Base-by-base conservation (phyloP, 2,113 vertebrate species). In the Cyanoliseus patagonus region DNA sequence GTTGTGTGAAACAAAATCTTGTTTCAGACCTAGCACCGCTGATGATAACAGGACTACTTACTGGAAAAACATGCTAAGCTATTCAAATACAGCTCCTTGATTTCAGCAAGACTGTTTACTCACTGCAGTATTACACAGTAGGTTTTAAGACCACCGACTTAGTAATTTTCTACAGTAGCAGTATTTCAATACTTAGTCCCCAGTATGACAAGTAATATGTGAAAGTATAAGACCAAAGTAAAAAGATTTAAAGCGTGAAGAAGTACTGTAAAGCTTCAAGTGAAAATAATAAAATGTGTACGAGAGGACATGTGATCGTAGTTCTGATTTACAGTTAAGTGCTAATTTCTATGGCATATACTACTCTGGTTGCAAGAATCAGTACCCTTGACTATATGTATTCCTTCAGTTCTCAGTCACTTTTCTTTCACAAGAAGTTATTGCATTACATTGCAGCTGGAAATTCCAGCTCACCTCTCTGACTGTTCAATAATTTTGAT, bases 101-200 rank as follows among this genome's bases (percentile, higher is more conserved):
- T 68, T 92, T 88, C 59, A 80, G 68, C 59, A 86, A 76, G 64
- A 15, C 62, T 89, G 24, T 82, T 30, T 59, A 47, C 59, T 77
- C n/a, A 68, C 57, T 88, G 79, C 72, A 67, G 33, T 68, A 55
- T 84, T 59, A 30, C n/a, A 55, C 20, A 79, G 17, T 33, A 67
- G 22, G 24, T 70, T 86, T 93, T 74, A 89, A 85, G 69, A 62
- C 24, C 41, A 51, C 52, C 52, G 25, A 23, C 59, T 78, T 37
- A 49, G 39, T 44, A 79, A 33, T 64, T 91, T 81, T 81, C 61
- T 66, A 57, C 89, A 88, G 95, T 96, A 97, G 97, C 97, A 98
- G 95, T 97, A 97, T 96, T 96, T 96, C 92, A 91, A 92, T 96
- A 88, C 93, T 96, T 97, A 96, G 95, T 95, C 94, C 95, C 62